A percentile compares a stretch with the other conserved stretches of the same genome.
phyloP scores from a whole-genome alignment of 2,888 invertebrate genomes.

The Schizaphis graminum region DNA sequence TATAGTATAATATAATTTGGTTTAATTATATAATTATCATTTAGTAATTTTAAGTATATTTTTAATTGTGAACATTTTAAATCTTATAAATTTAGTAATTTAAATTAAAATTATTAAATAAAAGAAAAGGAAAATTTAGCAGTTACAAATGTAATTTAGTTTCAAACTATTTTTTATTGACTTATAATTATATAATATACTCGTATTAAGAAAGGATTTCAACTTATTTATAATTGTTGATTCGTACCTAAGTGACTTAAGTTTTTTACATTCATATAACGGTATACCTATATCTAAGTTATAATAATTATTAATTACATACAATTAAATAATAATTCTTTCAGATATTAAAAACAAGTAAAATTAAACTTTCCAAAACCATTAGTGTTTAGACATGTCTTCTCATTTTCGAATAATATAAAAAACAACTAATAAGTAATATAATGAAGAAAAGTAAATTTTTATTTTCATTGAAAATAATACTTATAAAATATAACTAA shows the following conservation, averaged over 20 bases:
- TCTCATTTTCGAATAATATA: not conserved
- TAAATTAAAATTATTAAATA: not conserved
- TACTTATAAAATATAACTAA: not conserved
- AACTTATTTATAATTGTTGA: not conserved
- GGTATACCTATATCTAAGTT: not conserved
- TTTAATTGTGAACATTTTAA: not conserved
- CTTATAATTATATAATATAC: not conserved
- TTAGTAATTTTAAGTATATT: not conserved
- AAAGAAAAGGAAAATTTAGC: not conserved
- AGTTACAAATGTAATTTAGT: not conserved
- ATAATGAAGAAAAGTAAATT: not conserved
- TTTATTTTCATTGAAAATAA: not conserved
- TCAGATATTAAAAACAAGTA: slow-evolving; percentile 6
- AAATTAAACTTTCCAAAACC: slow-evolving; percentile 42
- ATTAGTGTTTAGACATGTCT: slow-evolving; percentile 1
- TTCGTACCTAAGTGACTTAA: not conserved
- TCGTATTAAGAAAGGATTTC: not conserved
- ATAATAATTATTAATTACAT: not conserved
- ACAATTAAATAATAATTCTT: not conserved
- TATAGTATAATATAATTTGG: not conserved
- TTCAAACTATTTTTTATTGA: not conserved
- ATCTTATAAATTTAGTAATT: not conserved
- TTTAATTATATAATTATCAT: not conserved
- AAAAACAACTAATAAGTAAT: not conserved
- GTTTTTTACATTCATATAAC: not conserved